Conservation (phyloP, 2,888 invertebrate genomes). For the Meteorus colon region DNA sequence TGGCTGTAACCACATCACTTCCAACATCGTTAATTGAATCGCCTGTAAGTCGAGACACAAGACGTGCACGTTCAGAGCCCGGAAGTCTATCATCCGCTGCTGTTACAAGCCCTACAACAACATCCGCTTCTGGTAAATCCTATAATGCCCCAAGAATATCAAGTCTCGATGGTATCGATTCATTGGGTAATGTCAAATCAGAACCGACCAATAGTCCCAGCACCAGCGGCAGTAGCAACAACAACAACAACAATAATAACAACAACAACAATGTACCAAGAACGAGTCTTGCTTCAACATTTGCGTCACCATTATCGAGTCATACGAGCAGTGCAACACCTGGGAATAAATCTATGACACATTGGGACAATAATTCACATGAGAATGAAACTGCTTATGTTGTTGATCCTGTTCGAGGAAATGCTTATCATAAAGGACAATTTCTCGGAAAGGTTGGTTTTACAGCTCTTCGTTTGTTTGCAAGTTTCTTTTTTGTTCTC, state of each 20-base stretch:
- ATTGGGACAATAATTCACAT: constrained; percentile 57
- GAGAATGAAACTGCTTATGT: constrained; percentile 65
- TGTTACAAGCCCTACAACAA: constrained; percentile 27
- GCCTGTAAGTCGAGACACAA: constrained; percentile 32
- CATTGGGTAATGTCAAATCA: constrained; percentile 10
- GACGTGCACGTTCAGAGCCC: constrained; percentile 40
- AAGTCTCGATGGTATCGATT: constrained; percentile 39
- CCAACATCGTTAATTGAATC: constrained; percentile 38
- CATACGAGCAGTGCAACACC: not conserved
- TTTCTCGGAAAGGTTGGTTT: constrained; percentile 66
- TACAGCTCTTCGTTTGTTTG: not conserved
- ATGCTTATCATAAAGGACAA: constrained; percentile 67
- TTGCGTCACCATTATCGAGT: constrained; percentile 29
- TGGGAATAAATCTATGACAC: constrained; percentile 52
- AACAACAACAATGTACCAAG: constrained; percentile 41
- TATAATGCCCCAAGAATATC: constrained; percentile 32
- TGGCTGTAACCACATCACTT: constrained; percentile 27
- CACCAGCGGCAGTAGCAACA: constrained; percentile 30
- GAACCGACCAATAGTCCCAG: constrained; percentile 5
- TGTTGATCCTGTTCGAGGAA: constrained; percentile 67
- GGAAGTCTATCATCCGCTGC: constrained; percentile 39
- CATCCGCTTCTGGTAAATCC: not conserved
- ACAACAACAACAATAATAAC: constrained; percentile 13
- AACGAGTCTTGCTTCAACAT: constrained; percentile 15
- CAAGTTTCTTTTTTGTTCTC: not conserved